A percentile compares a stretch with the other conserved stretches of the same genome.
phyloP scores from a whole-genome alignment of 1,140 invertebrate genomes.

The Ericerus pela region DNA sequence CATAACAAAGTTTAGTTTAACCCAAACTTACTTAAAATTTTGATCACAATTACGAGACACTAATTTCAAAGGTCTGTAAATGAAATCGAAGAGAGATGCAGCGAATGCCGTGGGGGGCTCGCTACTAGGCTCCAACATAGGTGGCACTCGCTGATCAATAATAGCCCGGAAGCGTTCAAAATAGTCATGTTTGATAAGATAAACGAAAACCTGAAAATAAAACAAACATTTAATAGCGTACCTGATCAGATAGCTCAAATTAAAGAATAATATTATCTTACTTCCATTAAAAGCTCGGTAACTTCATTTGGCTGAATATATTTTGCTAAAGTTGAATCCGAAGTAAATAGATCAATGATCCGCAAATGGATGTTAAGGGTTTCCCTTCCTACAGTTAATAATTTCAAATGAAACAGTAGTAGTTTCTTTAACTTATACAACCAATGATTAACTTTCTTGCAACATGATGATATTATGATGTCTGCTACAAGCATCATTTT shows the following conservation, averaged over 20 bases:
- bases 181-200: conserved; percentile 38
- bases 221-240: conserved; percentile 10
- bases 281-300: conserved; percentile 26
- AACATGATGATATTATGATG: conserved; percentile 8
- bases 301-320: conserved; percentile 30
- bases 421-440: conserved; percentile 44
- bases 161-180: conserved; percentile 53
- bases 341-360: conserved; percentile 63
- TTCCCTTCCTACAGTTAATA: conserved; percentile 29
- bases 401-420: conserved; percentile 38
- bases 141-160: conserved; percentile 53
- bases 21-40: conserved; percentile 17
- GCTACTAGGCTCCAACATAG: conserved; percentile 47
- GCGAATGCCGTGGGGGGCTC: conserved; percentile 58
- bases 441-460: conserved; percentile 27
- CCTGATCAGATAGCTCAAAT: background rate
- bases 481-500: background rate
- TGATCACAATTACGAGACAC: conserved; percentile 21
- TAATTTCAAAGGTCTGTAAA: conserved; percentile 52
- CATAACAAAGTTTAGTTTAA: too few relatives aligned
- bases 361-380: conserved; percentile 58
- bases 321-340: conserved; percentile 36
- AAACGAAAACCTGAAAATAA: conserved; percentile 27
- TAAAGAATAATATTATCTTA: conserved; percentile 22
- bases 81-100: conserved; percentile 55